These are phyloP conservation scores for Cotesia glomerata DNA, from an alignment of 1,140 invertebrate species.

Conservation along the genomic window DNA sequence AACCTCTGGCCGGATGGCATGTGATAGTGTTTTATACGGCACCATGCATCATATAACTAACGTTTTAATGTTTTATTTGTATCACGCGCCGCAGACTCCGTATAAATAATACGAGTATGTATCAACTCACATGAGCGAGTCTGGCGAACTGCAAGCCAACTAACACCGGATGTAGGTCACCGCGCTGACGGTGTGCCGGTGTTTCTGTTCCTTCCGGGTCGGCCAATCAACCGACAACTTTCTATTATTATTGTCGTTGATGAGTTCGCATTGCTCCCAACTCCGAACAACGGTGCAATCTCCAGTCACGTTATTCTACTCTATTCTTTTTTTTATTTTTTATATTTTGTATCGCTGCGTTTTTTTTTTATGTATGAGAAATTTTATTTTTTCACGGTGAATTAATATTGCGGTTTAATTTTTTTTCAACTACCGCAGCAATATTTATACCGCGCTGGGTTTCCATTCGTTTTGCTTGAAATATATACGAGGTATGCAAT, in stretches of 20 bases:
- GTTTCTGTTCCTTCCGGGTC: slow-evolving; percentile 29
- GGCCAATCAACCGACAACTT: slow-evolving; percentile 28
- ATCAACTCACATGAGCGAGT: background rate
- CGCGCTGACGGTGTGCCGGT: slow-evolving; percentile 9
- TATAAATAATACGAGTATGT: background rate
- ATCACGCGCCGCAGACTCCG: too few species aligned
- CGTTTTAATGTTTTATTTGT: too few species aligned
- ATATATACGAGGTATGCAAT: too few species aligned
- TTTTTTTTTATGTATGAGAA: too few species aligned
- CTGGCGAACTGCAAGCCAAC: background rate
- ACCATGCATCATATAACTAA: background rate
- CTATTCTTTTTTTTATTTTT: background rate
- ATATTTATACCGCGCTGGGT: too few species aligned
- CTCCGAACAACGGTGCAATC: too few species aligned
- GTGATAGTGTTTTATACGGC: background rate
- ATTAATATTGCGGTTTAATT: too few species aligned
- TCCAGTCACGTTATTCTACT: background rate
- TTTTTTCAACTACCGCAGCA: too few species aligned
- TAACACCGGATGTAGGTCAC: slow-evolving; percentile 31
- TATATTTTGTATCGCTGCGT: too few species aligned
- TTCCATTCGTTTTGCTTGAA: too few species aligned
- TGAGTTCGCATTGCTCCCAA: background rate
- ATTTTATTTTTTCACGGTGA: too few species aligned
- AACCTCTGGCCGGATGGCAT: background rate
- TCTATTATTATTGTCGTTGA: slow-evolving; percentile 24